These are phyloP conservation scores for Rhinatrema bivittatum DNA, from an alignment of 2,797 vertebrate species.

Conservation along the genomic window DNA sequence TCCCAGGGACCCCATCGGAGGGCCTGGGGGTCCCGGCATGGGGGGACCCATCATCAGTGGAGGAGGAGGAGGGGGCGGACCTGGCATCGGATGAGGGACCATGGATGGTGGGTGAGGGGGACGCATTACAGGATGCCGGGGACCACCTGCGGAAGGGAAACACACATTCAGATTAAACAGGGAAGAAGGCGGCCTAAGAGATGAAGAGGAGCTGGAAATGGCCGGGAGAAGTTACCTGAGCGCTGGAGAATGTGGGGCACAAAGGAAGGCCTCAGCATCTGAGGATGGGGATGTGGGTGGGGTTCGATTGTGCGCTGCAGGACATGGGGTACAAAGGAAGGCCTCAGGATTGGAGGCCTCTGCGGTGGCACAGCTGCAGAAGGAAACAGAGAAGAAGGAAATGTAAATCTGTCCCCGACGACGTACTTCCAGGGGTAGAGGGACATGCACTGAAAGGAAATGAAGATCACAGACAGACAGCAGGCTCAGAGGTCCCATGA, in stretches of 20 bases:
- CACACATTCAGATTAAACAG: not conserved
- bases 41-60: conserved; percentile 78
- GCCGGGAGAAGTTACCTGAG: not conserved
- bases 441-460: no score
- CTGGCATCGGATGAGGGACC: conserved; percentile 72
- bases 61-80: conserved; percentile 80
- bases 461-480: no score
- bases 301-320: conserved; percentile 63
- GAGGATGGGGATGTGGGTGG: not conserved
- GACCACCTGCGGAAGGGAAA: conserved; percentile 49
- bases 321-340: conserved; percentile 83
- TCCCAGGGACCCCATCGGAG: conserved; percentile 46
- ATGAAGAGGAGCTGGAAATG: not conserved
- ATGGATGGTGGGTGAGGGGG: conserved; percentile 66
- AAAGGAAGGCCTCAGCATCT: conserved; percentile 7
- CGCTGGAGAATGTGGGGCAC: conserved; percentile 8
- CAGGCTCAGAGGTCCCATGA: no score
- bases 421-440: no score
- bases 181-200: not conserved
- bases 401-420: no score
- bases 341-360: conserved; percentile 72
- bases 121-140: conserved; percentile 67
- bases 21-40: conserved; percentile 56
- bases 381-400: conserved; percentile 30
- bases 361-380: conserved; percentile 61